Evolutionary conservation across 2,113 vertebrate genomes (phyloP), one percentile per base, ranked within the genome.

Genomic region (Podocnemis expansa): DNA sequence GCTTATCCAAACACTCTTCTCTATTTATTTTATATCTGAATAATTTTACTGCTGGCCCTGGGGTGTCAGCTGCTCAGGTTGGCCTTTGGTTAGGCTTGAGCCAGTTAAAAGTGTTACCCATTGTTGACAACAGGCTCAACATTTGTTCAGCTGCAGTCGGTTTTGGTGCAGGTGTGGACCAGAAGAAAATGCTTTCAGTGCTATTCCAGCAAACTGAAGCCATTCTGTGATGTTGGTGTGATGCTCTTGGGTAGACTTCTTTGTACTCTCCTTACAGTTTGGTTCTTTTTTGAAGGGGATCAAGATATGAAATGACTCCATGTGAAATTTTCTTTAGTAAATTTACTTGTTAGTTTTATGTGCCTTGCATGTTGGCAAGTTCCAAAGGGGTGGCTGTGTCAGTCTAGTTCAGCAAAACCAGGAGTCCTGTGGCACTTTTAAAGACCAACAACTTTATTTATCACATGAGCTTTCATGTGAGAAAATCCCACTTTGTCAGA

Each of bases 1-100:
- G 91, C 78, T 91, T 90, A 87, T 80, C 95, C 95, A 83, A 87
- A 67, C 92, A 95, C 93, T 91, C 96, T 94, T 96, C 95, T 95
- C 94, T 93, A 38, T 93, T 94, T 95, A 95, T 86, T 89, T 22
- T 70, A 1, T 90, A 86, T 92, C 92, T 82, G 45, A 79, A 51
- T 51, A 8, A n/a, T 43, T 29, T 85, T 52, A 14, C 13, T 25
- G 31, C 41, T 47, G 22, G 52, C 29, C 52, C 22, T 52, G n/a
- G 51, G 63, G 41, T 73, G 41, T 43, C 41, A 78, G 70, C 70
- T 76, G 52, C 29, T 78, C 11, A 13, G n/a, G 25, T 43, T 41
- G 25, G 63, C 83, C 38, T 76, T 27, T 31, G 22, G 17, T 49
- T 47, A 49, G 45, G 76, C 45, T 16, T 31, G 76, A 78, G 76